Base-by-base conservation (phyloP, 2,113 vertebrate genomes). In the Calypte anna region DNA sequence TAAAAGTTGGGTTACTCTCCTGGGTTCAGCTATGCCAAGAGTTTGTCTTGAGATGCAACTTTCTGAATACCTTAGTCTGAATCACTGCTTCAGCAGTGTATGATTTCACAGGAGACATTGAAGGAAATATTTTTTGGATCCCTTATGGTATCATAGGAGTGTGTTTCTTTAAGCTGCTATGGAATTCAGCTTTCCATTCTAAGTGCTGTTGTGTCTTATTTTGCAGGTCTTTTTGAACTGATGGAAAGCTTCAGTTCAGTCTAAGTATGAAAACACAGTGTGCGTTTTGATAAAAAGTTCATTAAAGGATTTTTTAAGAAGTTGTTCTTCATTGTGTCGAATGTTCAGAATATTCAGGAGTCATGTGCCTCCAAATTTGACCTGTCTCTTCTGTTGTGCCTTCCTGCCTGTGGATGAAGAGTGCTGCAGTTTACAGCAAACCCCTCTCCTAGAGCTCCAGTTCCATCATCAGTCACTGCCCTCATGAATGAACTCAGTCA, bases 321-420 rank as follows among this genome's bases (percentile, higher is more conserved):
- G 33, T 14, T 82, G 27, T 76, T 55, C 40, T 59, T 92, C 31
- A 50, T 0, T n/a, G 33, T 75, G 40, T 73, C 58, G 14, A n/a
- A 6, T 73, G 40, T 40, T 40, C 38, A 68, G 57, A 36, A 88
- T 88, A 67, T 12, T n/a, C 30, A 14, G 7, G 75, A 59, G 38
- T 63, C 15, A 18, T 0, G 3, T 30, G 23, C 53, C 21, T 88
- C 0, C 0, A 58, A 16, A 38, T 54, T 43, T 19, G 18, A 17
- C 9, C n/a, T 53, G 8, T 8, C 40, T 80, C 58, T 61, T 54
- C 38, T 75, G 9, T 61, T 73, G 10, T 0, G 2, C 62, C 74
- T 50, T 51, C 15, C 12, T 84, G 40, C 55, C 40, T 91, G 61
- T 85, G 74, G 54, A 59, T 69, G 63, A 53, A 72, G 28, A 57